Evolutionary conservation across 2,888 invertebrate species (phyloP).

Genomic region (Blastobasis adustella): DNA sequence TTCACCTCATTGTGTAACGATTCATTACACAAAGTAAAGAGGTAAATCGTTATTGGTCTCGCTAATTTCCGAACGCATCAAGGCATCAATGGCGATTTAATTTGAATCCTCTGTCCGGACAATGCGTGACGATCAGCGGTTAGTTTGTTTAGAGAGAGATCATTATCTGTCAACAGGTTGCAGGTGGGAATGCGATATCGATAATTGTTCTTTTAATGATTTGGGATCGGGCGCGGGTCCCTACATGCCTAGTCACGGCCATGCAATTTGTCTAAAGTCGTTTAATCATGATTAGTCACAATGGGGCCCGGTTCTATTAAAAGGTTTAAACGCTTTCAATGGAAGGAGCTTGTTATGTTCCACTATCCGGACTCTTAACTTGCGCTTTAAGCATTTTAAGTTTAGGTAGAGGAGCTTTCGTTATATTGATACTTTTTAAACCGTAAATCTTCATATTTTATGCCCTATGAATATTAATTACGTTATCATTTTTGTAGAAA

Average conservation of each 20-base stretch:
- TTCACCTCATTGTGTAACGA: too few species aligned
- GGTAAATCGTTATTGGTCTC: background rate
- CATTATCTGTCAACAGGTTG: constrained; percentile 68
- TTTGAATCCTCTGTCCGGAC: constrained; percentile 24
- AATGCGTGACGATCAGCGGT: constrained; percentile 34
- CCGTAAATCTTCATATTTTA: too few species aligned
- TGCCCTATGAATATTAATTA: too few species aligned
- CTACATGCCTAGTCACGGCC: constrained; percentile 71
- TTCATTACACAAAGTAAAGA: constrained; percentile 2
- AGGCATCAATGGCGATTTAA: constrained; percentile 32
- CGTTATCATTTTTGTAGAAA: too few species aligned
- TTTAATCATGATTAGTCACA: constrained; percentile 76
- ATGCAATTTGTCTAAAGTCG: constrained; percentile 75
- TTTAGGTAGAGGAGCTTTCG: background rate
- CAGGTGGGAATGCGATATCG: constrained; percentile 71
- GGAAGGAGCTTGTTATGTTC: constrained; percentile 43
- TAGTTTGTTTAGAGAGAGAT: constrained; percentile 66
- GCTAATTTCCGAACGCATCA: too few species aligned
- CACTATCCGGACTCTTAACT: constrained; percentile 14
- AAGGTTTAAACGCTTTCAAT: constrained; percentile 57
- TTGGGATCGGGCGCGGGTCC: constrained; percentile 56
- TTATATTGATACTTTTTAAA: too few species aligned
- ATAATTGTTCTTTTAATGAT: constrained; percentile 75
- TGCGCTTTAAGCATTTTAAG: constrained; percentile 9
- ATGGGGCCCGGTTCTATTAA: constrained; percentile 64